phyloP scores from a whole-genome alignment of 2,113 vertebrate species.

The Malurus elegans region DNA sequence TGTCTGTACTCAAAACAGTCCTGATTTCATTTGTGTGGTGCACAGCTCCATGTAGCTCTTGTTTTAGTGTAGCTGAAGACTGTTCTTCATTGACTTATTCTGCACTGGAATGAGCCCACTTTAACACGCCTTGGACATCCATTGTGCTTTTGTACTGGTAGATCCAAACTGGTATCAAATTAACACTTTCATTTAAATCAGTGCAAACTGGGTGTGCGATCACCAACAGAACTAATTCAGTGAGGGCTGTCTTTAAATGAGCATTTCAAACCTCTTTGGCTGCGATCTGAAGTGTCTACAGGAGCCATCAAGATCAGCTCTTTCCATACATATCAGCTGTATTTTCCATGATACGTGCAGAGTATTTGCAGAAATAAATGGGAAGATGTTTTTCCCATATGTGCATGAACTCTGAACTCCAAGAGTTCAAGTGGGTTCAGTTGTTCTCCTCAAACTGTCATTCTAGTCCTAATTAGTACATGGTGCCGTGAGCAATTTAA shows the following conservation, averaged over 20 bases:
- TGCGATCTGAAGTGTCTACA: not conserved
- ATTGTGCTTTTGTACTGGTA: not conserved
- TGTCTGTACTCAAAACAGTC: not conserved
- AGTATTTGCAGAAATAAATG: constrained; percentile 63
- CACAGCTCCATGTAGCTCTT: not conserved
- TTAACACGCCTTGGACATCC: not conserved
- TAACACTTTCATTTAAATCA: constrained; percentile 44
- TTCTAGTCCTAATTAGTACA: constrained; percentile 50
- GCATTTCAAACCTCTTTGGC: not conserved
- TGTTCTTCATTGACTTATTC: not conserved
- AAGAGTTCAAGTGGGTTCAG: constrained; percentile 42
- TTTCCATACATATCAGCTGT: constrained; percentile 27
- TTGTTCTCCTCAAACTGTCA: constrained; percentile 37
- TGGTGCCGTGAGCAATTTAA: constrained; percentile 67
- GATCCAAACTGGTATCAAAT: constrained; percentile 13
- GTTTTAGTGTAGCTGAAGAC: not conserved
- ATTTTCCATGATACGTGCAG: constrained; percentile 18
- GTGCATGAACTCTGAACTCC: constrained; percentile 45
- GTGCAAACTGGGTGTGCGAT: not conserved
- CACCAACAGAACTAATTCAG: not conserved
- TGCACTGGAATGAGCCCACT: not conserved
- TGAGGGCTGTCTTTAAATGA: not conserved
- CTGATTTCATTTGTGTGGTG: not conserved
- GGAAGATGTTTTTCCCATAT: constrained; percentile 51
- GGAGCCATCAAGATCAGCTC: not conserved